phyloP scores from a whole-genome alignment of 2,797 vertebrate genomes.

The Neosilurus mollespiculum region DNA sequence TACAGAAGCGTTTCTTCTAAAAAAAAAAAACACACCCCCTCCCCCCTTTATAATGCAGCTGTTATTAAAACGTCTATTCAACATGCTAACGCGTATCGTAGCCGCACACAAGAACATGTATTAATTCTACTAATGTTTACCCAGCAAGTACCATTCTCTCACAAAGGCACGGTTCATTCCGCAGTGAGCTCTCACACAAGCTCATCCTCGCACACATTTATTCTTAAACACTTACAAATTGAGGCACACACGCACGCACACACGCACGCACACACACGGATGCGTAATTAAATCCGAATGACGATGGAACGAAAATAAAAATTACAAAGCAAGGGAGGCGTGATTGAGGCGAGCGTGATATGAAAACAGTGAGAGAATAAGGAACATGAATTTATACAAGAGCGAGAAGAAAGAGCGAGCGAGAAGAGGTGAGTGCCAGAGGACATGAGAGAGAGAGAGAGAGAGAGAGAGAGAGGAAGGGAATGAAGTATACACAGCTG shows the following conservation, averaged over 20 bases:
- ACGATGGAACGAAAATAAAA: conserved; percentile 2
- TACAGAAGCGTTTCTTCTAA: too few relatives aligned
- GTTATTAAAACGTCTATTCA: too few relatives aligned
- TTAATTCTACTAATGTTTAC: too few relatives aligned
- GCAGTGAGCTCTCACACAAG: conserved; percentile 20
- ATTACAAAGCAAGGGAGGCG: not conserved
- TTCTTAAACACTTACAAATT: conserved; percentile 21
- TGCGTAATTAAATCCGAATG: conserved; percentile 20
- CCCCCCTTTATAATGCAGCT: too few relatives aligned
- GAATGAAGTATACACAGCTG: conserved; percentile 53
- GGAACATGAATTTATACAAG: conserved; percentile 6
- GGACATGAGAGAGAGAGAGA: not conserved
- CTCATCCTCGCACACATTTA: conserved; percentile 23
- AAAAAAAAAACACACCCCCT: too few relatives aligned
- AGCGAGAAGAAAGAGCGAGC: not conserved
- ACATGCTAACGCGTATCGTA: too few relatives aligned
- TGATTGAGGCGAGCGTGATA: not conserved
- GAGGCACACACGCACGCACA: not conserved
- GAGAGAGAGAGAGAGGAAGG: conserved; percentile 1
- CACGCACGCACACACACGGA: conserved; percentile 3
- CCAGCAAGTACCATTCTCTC: conserved; percentile 15
- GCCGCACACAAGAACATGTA: too few relatives aligned
- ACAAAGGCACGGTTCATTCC: conserved; percentile 25
- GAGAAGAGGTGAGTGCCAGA: not conserved
- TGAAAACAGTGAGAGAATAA: not conserved